Base-by-base conservation (phyloP, 2,888 invertebrate genomes). In the Xestoiulus laeticollis region DNA sequence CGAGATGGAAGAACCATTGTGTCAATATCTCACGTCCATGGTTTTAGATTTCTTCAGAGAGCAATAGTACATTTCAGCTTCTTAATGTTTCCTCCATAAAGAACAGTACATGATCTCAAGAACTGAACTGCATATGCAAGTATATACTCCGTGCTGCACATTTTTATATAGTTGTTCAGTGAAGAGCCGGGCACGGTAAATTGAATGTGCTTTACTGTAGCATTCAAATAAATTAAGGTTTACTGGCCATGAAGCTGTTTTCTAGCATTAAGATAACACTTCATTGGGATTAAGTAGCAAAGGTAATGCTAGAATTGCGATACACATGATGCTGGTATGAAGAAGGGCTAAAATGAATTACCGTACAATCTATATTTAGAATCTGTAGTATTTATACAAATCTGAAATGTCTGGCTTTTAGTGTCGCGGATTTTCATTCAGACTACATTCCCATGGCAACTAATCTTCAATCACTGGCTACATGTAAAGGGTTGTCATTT, bases 361-460 rank as follows among this genome's bases (percentile, higher is more conserved):
- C 1, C n/a, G 53, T 2, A n/a, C 19, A 4, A 53, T 53, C 53
- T 53, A 53, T 53, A n/a, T 53, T n/a, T 53, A 53, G 53, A 53
- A 53, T 53, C 53, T 4, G 53, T 12, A 53, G 53, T 53, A 53
- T 53, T 53, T 53, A 53, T n/a, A 53, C 53, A n/a, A n/a, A 53
- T 53, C 4, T n/a, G n/a, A 53, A 53, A 53, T 53, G 19, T 53
- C 53, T 53, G 53, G 53, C 53, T 19, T 53, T 53, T 53, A n/a
- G 53, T 53, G 48, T 16, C 19, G 53, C 53, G 53, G 53, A 53
- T 53, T 53, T 53, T 53, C 53, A 53, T 53, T 53, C 53, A 53
- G 19, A 53, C 53, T 53, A n/a, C 53, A 53, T 53, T 53, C 53
- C 53, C 53, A 53, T 53, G 53, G 53, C 53, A 53, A 53, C 53